These are phyloP conservation scores for Pemphredon lugubris DNA, from an alignment of 2,888 invertebrate genomes.

Conservation along the genomic window DNA sequence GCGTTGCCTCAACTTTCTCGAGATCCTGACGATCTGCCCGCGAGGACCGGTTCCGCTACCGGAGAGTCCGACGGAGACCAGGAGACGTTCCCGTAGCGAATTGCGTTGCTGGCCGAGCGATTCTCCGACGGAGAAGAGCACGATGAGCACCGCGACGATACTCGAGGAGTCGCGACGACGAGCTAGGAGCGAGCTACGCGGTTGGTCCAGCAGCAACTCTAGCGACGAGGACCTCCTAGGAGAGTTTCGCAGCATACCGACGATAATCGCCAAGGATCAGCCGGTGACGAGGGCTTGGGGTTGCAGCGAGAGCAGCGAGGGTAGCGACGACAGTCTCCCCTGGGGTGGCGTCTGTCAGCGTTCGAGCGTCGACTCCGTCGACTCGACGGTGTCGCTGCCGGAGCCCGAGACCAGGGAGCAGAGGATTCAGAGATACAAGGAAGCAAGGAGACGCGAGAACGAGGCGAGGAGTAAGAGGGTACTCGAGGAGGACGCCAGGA, in stretches of 20 bases:
- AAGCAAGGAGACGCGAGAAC: constrained; percentile 76
- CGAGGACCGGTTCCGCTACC: constrained; percentile 82
- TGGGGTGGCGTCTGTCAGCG: constrained; percentile 71
- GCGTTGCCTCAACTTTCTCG: constrained; percentile 85
- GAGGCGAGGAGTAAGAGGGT: constrained; percentile 76
- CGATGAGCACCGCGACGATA: constrained; percentile 51
- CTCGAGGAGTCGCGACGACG: constrained; percentile 73
- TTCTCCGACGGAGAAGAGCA: constrained; percentile 60
- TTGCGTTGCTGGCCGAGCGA: constrained; percentile 76
- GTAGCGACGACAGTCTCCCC: constrained; percentile 78
- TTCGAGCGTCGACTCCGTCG: constrained; percentile 74
- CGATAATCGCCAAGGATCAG: constrained; percentile 66
- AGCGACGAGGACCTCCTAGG: constrained; percentile 77
- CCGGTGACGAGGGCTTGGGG: constrained; percentile 73
- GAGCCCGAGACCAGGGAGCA: constrained; percentile 76
- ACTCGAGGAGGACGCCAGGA: constrained; percentile 75
- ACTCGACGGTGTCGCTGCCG: constrained; percentile 64
- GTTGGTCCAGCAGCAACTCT: constrained; percentile 78
- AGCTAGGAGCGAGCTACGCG: constrained; percentile 76
- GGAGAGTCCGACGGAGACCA: constrained; percentile 80
- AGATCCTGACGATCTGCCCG: constrained; percentile 85
- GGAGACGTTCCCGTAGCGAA: constrained; percentile 78
- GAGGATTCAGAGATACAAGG: constrained; percentile 78
- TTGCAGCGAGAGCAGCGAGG: constrained; percentile 79
- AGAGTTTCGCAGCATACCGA: constrained; percentile 66